Base-by-base conservation (phyloP, 2,797 vertebrate genomes). In the Lagocephalus sceleratus region DNA sequence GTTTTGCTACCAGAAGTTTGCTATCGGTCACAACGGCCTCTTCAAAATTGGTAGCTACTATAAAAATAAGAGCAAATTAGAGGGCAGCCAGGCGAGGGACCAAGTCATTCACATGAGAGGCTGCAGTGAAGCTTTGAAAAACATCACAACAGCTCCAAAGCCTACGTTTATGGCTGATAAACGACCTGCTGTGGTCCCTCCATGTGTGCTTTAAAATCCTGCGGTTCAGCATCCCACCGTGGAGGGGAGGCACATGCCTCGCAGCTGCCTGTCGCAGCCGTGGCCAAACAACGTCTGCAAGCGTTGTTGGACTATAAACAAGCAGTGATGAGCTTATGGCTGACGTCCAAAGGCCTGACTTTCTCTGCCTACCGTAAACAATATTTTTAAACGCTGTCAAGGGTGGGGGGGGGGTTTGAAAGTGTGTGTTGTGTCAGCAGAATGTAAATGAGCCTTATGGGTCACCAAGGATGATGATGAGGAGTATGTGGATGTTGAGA, bases 21-120 rank as follows among this genome's bases (percentile, higher is more conserved):
- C 32, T 20, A 41, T 57, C n/a, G 74, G 74, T 79, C 70, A 63
- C 39, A 68, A 72, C 38, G 66, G 66, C 68, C 74, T 71, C 68
- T 55, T 67, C 47, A 74, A 87, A 86, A 87, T 87, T 76, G 67
- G 61, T 68, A 76, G 79, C 71, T 85, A 20, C 78, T 75, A 65
- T 75, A 73, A 83, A 83, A 76, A 71, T 43, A 54, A 54, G 7
- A 49, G 67, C 32, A 78, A 85, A 85, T 87, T 79, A 85, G 56
- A 87, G 80, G 77, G 68, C 17, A n/a, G 43, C 32, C 26, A 21
- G 49, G 52, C 66, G 3, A 0, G 6, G 15, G 54, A 54, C 59
- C 56, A 11, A 20, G 58, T 63, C 40, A 66, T 70, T 74, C 54
- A 50, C 64, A 16, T 51, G 47, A 59, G 52, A 47, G 59, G 14